Evolutionary conservation across 2,888 invertebrate species (phyloP), one percentile per base, ranked within the genome.

Genomic region (Oxyteleia sp.): DNA sequence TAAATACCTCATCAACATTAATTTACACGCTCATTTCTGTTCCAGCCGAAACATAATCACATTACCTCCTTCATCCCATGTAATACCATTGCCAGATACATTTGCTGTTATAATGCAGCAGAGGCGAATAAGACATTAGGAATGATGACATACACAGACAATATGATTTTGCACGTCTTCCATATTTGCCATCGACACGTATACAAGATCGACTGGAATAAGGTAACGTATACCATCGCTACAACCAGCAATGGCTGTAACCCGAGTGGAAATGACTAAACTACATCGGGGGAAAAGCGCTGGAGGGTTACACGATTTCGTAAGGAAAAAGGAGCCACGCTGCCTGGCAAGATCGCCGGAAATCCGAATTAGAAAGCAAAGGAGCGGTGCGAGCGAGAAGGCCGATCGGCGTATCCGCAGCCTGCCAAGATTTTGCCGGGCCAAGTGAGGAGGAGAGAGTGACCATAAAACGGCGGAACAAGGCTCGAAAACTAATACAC

Each of bases 401-500:
- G 13, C 3, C 63, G 20, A 18, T 49, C 23, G 49, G 43, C 13
- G 49, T 29, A 55, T 51, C 43, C 53, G 64, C 53, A 71, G 79
- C 68, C 81, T 68, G 74, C 55, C 61, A 76, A 85, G 83, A 86
- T 87, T 69, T 85, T 45, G 78, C 41, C 61, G 41, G 71, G 69
- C 78, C 83, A 71, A 81, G 79, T 20, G 41, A 71, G 45, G 41
- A 38, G 35, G 53, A 53, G 71, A 78, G 68, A 57, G 59, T 68
- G 75, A 83, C 61, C 75, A 78, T 82, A 76, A 86, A 84, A 85
- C 59, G 69, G 57, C 45, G 84, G 78, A 83, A 87, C 85, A 84
- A 85, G 84, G 86, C 74, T 82, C 76, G 84, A 85, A 86, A 87
- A 85, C 87, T 89, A 87, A 90, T 90, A 88, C 80, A 88, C 86